Evolutionary conservation across 2,888 invertebrate species (phyloP), one percentile per base, ranked within the genome.

Genomic region (Priapulus caudatus): DNA sequence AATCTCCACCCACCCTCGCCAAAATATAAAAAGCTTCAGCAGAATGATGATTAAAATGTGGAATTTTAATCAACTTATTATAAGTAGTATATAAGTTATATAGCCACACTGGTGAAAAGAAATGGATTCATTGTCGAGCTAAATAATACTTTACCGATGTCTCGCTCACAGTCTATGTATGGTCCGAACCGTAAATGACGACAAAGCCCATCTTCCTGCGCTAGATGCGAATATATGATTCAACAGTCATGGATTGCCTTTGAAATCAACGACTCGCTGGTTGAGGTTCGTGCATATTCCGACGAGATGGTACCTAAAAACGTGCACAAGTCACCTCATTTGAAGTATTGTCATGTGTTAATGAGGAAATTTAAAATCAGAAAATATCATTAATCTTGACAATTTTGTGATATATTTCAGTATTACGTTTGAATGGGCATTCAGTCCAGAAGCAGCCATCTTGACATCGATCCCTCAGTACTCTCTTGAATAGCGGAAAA

Each of bases 351-450:
- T n/a, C n/a, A n/a, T n/a, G n/a, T n/a, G n/a, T n/a, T n/a, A n/a
- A n/a, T n/a, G n/a, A n/a, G n/a, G n/a, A n/a, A n/a, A n/a, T n/a
- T n/a, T n/a, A n/a, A n/a, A n/a, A n/a, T n/a, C n/a, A n/a, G n/a
- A n/a, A n/a, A n/a, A n/a, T 18, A 45, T 23, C 4, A 54, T 52
- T 47, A 5, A 54, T 20, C 4, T 20, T n/a, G 15, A 33, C 18
- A 4, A 16, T 4, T 23, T 22, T 43, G 4, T 19, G 15, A 50
- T 50, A 50, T 10, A n/a, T 10, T 15, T 18, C 5, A 20, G 16
- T n/a, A n/a, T 56, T 61, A 72, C 86, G 88, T 88, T 58, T 87
- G 81, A 0, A 92, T 80, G 1, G n/a, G 87, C 79, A 72, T 92
- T 90, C 10, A 92, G 76, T 1, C 93, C 95, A 33, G 85, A 86